A percentile compares a stretch with the other conserved stretches of the same genome.
phyloP scores from a whole-genome alignment of 2,888 invertebrate species.

The Stegophylla sp. region DNA sequence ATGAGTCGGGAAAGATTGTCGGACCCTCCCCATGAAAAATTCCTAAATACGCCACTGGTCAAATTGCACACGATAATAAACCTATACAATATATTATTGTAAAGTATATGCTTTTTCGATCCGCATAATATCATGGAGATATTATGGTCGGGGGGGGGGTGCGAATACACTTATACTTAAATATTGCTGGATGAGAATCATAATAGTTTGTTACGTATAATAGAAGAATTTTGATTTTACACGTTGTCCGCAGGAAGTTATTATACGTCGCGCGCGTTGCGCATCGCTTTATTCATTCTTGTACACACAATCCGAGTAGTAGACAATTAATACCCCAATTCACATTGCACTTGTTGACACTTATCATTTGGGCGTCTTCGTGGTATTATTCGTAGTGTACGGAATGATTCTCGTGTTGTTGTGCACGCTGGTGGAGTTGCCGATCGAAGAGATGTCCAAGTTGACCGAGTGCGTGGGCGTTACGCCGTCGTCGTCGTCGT shows the following conservation, averaged over 20 bases:
- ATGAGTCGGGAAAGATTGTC: no score
- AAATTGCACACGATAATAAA: no score
- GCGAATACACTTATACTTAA: no score
- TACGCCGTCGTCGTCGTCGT: no score
- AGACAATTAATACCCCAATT: neutral
- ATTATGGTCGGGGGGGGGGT: no score
- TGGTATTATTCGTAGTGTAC: neutral
- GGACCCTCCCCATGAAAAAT: no score
- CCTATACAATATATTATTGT: no score
- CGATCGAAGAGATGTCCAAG: slow-evolving; percentile 15
- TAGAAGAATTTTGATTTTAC: slow-evolving; percentile 20
- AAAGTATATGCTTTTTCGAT: no score
- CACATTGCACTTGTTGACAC: neutral
- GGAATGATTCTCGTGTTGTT: slow-evolving; percentile 6
- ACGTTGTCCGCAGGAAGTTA: neutral
- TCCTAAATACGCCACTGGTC: no score
- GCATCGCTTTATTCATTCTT: slow-evolving; percentile 13
- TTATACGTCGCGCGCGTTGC: neutral
- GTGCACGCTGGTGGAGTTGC: slow-evolving; percentile 12
- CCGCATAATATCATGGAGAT: no score
- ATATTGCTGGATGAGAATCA: no score
- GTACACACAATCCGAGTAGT: slow-evolving; percentile 24
- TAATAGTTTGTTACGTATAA: no score
- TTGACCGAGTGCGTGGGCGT: slow-evolving; percentile 36
- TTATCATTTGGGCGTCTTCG: neutral